Percentiles rank a stretch among this genome's conserved stretches.
Conservation (phyloP, 2,113 vertebrate genomes). For the Coregonus clupeaformis region DNA sequence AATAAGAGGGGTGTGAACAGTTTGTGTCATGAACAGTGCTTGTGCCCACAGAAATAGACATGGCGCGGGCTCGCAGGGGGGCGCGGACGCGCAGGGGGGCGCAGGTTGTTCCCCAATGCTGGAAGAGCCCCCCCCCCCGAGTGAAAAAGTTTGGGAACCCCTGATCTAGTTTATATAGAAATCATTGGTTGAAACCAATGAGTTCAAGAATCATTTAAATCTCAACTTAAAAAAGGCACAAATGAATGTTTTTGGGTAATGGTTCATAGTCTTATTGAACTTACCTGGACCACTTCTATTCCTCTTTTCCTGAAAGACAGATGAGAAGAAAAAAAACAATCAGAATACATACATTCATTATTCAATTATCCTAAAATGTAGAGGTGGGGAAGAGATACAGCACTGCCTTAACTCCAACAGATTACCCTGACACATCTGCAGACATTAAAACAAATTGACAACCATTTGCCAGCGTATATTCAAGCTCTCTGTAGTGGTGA, state of each 20-base stretch:
- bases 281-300: slow-evolving; percentile 96
- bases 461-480: neutral
- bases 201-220: neutral
- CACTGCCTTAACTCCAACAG: too few relatives aligned
- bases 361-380: neutral
- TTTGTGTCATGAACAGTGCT: too few relatives aligned
- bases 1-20: too few relatives aligned
- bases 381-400: neutral
- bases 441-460: neutral
- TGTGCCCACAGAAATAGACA: too few relatives aligned
- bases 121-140: too few relatives aligned
- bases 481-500: neutral
- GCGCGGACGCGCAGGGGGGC: too few relatives aligned
- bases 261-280: slow-evolving; percentile 38
- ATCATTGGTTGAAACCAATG: too few relatives aligned
- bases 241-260: neutral
- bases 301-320: slow-evolving; percentile 89
- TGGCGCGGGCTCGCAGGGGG: too few relatives aligned
- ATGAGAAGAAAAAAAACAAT: slow-evolving; percentile 38
- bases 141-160: too few relatives aligned
- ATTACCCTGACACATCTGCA: too few relatives aligned
- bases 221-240: neutral
- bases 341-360: neutral
- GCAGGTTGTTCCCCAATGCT: too few relatives aligned
- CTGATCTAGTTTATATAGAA: too few relatives aligned